Conservation (phyloP, 2,888 invertebrate genomes). For the Dilophus febrilis region DNA sequence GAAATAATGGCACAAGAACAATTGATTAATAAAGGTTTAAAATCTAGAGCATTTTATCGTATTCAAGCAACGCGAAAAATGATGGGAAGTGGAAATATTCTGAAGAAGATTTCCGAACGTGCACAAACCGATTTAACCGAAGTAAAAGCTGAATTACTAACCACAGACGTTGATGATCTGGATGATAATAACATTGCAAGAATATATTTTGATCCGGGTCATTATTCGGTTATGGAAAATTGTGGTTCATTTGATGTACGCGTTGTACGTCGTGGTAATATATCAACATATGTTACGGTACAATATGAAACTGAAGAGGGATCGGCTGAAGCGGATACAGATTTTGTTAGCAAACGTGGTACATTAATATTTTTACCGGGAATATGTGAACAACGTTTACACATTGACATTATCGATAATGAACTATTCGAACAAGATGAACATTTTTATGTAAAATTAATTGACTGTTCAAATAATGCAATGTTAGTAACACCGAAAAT, state of each 20-base stretch:
- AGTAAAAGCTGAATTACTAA: slow-evolving; percentile 59
- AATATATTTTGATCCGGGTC: slow-evolving; percentile 88
- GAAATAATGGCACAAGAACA: slow-evolving; percentile 89
- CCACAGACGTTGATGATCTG: slow-evolving; percentile 44
- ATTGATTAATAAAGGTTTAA: slow-evolving; percentile 79
- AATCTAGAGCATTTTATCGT: slow-evolving; percentile 88
- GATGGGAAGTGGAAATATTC: slow-evolving; percentile 84
- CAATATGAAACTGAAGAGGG: slow-evolving; percentile 95
- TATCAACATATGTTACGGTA: slow-evolving; percentile 62
- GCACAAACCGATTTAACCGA: slow-evolving; percentile 70
- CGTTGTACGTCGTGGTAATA: slow-evolving; percentile 70
- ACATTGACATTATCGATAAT: slow-evolving; percentile 91
- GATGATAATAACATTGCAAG: slow-evolving; percentile 46
- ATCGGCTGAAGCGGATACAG: slow-evolving; percentile 89
- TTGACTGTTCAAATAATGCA: slow-evolving; percentile 50
- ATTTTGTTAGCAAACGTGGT: slow-evolving; percentile 78
- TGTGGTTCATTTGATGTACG: slow-evolving; percentile 87
- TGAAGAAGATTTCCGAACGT: slow-evolving; percentile 71
- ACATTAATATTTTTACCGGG: slow-evolving; percentile 75
- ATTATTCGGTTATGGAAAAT: slow-evolving; percentile 98
- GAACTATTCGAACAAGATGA: slow-evolving; percentile 99
- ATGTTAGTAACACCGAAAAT: slow-evolving; percentile 67
- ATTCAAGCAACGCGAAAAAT: slow-evolving; percentile 93
- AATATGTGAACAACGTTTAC: slow-evolving; percentile 73
- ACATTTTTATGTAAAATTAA: slow-evolving; percentile 84